Percentiles rank a stretch among this genome's conserved stretches.
These are phyloP conservation scores for Elgaria multicarinata DNA, from an alignment of 2,113 vertebrate genomes.

Conservation along the genomic window DNA sequence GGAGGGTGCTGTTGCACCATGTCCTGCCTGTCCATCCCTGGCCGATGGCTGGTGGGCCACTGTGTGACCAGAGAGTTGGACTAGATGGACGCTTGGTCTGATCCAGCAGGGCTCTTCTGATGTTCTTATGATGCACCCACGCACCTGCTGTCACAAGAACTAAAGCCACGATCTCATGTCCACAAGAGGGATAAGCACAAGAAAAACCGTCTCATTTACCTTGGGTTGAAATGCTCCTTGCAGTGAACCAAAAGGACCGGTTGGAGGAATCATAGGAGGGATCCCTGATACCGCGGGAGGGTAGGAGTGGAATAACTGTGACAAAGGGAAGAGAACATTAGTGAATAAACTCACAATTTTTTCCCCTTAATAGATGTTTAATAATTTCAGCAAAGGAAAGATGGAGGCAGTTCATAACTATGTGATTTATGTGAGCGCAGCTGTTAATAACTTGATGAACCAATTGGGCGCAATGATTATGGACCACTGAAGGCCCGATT, in stretches of 20 bases:
- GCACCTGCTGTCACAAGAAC: not conserved
- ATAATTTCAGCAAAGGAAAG: not conserved
- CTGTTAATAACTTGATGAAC: not conserved
- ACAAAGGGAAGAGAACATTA: slow-evolving; percentile 55
- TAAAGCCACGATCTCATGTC: not conserved
- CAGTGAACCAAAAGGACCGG: slow-evolving; percentile 93
- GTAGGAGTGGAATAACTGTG: slow-evolving; percentile 97
- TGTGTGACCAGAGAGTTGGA: no score
- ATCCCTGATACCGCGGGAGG: slow-evolving; percentile 94
- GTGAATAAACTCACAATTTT: not conserved
- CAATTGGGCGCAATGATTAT: not conserved
- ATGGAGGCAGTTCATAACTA: not conserved
- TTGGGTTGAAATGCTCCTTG: slow-evolving; percentile 99
- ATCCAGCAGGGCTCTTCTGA: no score
- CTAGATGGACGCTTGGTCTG: no score
- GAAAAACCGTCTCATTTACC: slow-evolving; percentile 73
- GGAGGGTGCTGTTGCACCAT: no score
- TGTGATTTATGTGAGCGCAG: no score
- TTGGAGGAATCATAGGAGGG: slow-evolving; percentile 95
- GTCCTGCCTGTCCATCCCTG: no score
- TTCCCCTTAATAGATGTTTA: fast-evolving
- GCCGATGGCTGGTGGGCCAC: no score
- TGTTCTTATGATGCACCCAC: not conserved
- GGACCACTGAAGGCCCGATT: not conserved
- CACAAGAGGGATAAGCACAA: fast-evolving